Evolutionary conservation across 1,140 invertebrate species (phyloP).

Genomic region (Diachasma alloeum): DNA sequence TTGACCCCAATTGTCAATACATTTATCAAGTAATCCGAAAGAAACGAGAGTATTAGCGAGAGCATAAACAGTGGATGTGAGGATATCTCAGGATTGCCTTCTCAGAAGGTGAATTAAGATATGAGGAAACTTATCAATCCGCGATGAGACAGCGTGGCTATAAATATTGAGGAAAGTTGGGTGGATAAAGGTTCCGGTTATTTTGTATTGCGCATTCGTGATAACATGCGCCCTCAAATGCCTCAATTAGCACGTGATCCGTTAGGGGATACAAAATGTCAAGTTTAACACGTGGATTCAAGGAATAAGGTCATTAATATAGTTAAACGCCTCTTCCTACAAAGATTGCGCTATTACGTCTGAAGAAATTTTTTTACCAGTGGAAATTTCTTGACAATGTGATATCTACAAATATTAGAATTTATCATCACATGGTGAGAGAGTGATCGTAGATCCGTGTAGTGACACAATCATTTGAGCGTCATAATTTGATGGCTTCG

Average conservation of each 20-base stretch:
- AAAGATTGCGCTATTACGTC: neutral
- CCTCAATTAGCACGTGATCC: neutral
- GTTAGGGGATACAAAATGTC: neutral
- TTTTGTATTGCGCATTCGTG: neutral
- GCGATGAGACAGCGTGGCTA: neutral
- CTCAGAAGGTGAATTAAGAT: neutral
- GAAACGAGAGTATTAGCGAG: too few species aligned
- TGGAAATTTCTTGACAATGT: neutral
- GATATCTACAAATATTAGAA: neutral
- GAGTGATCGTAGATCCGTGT: neutral
- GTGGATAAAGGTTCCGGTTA: neutral
- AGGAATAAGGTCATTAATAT: neutral
- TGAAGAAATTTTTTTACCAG: neutral
- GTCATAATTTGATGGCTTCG: neutral
- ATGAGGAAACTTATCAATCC: neutral
- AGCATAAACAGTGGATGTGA: too few species aligned
- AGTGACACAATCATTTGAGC: neutral
- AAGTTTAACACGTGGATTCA: neutral
- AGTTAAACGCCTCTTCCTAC: neutral
- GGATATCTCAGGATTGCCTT: too few species aligned
- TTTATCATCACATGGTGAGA: constrained; percentile 6
- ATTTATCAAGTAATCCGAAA: too few species aligned
- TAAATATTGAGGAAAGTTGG: neutral
- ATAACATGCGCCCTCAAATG: neutral
- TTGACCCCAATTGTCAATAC: too few species aligned